Conservation (phyloP, 2,113 vertebrate genomes). For the Psittacara wagleri region DNA sequence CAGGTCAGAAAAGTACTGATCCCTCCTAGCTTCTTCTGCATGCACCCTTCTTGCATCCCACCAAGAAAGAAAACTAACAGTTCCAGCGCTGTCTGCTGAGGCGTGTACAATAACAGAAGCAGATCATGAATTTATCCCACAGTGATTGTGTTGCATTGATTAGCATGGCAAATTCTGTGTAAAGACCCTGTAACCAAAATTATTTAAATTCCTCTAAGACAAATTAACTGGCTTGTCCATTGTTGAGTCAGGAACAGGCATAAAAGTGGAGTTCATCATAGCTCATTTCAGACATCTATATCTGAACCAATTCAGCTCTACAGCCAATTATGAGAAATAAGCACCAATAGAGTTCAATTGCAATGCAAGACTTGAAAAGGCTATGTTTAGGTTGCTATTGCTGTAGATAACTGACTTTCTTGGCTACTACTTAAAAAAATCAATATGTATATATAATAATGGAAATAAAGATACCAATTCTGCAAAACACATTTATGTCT, state of each 20-base stretch:
- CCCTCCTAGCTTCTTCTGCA: not conserved
- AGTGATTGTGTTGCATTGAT: fast-evolving
- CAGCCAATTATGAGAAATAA: not conserved
- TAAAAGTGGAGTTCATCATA: not conserved
- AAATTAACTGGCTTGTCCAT: not conserved
- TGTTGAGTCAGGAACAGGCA: not conserved
- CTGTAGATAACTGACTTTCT: not conserved
- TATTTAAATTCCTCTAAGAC: not conserved
- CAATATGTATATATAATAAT: not conserved
- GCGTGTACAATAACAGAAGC: not conserved
- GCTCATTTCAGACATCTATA: fast-evolving
- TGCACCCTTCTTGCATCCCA: not conserved
- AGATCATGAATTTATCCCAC: not conserved
- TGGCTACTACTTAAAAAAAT: not conserved
- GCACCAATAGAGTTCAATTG: fast-evolving
- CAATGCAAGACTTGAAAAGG: not conserved
- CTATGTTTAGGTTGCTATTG: not conserved
- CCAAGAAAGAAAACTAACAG: not conserved
- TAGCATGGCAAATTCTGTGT: not conserved
- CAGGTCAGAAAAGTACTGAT: not conserved
- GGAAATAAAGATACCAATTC: not conserved
- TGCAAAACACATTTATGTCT: not conserved
- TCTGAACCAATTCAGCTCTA: not conserved
- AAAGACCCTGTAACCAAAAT: not conserved
- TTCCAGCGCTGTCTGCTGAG: not conserved